Conservation (phyloP, 2,888 invertebrate genomes). For the Listrodromus nycthemerus region DNA sequence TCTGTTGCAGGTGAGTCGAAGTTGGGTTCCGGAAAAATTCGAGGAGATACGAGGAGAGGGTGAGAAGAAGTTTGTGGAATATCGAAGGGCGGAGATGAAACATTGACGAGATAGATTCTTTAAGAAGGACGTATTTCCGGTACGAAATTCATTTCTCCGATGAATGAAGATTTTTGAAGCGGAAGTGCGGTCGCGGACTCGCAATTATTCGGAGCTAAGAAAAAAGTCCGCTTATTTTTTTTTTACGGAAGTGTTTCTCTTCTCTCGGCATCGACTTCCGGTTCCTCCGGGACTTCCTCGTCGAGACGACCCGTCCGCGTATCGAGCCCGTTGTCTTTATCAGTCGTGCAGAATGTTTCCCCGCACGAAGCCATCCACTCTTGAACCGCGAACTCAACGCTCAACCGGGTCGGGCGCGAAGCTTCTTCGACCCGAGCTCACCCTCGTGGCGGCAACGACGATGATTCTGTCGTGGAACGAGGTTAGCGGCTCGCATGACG, state of each 20-base stretch:
- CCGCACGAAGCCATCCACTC: neutral
- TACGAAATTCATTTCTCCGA: too few species aligned
- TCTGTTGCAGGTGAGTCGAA: constrained; percentile 26
- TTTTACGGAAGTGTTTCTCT: neutral
- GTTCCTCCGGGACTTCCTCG: neutral
- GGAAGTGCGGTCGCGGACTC: too few species aligned
- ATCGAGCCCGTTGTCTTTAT: neutral
- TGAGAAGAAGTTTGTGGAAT: neutral
- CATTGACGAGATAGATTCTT: too few species aligned
- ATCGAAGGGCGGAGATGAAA: too few species aligned
- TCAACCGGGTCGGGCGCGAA: neutral
- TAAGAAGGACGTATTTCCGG: too few species aligned
- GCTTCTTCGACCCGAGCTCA: neutral
- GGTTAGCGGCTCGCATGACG: constrained; percentile 18
- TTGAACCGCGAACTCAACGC: neutral
- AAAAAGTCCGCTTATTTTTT: too few species aligned
- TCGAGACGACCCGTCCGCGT: neutral
- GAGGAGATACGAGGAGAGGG: neutral
- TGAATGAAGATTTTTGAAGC: too few species aligned
- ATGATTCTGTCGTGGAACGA: constrained; percentile 2
- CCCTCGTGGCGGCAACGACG: neutral
- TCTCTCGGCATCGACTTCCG: neutral
- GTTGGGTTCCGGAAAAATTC: neutral
- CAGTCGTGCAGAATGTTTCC: neutral
- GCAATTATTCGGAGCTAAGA: too few species aligned